Base-by-base conservation (phyloP, 2,797 vertebrate genomes). In the Lates japonicus region DNA sequence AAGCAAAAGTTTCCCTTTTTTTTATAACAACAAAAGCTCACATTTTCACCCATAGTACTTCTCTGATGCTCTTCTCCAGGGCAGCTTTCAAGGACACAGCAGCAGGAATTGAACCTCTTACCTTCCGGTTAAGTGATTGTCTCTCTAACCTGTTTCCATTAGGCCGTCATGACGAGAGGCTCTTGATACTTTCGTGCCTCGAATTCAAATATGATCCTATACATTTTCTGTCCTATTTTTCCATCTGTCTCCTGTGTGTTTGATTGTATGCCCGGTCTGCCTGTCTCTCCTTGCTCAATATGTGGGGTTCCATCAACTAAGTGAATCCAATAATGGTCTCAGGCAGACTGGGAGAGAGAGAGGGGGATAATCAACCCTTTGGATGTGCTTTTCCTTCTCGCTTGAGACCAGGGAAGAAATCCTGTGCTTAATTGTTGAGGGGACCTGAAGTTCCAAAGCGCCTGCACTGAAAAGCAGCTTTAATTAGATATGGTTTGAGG, bases 401-500 rank as follows among this genome's bases (percentile, higher is more conserved):
- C 88, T 74, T 2, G 81, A 82, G 88, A 88, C 88, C 74, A 63
- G 68, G 63, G 65, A 61, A 93, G 82, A 90, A 93, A 90, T 88
- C 79, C 78, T 87, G 87, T 86, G 88, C 87, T 90, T 95, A 94
- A 94, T 95, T 94, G 94, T 92, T 91, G 84, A 89, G 87, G 90
- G 92, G 87, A 92, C 83, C 76, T 83, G 69, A 90, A 90, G 90
- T 88, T 93, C 81, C 86, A 92, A 65, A 92, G 93, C 84, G 51
- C 46, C 86, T 62, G 82, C 90, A 87, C 90, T 90, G 83, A 90
- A 93, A 94, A 92, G 88, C 80, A 74, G 83, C 90, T 93, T 94
- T 95, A 94, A 95, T 95, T 95, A 94, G 90, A 91, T 76, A 70
- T 84, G 83, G 91, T 93, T 91, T 82, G 76, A 88, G 87, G 88